Base-by-base conservation (phyloP, 1,140 invertebrate genomes). In the Bombus terrestris region DNA sequence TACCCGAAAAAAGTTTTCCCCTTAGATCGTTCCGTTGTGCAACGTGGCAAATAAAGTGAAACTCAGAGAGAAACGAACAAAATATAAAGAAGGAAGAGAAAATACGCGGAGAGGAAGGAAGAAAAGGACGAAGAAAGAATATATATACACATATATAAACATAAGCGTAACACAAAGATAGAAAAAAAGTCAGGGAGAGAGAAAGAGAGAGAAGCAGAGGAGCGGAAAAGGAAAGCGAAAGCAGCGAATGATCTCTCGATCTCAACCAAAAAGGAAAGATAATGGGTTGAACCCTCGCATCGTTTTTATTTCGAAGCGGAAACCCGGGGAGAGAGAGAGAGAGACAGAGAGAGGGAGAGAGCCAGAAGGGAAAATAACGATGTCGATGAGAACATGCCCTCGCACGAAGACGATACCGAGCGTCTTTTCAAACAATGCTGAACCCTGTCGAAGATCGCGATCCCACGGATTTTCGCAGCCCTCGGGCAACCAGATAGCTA, bases 241-340 rank as follows among this genome's bases (percentile, higher is more conserved):
- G 71, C 39, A 68, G 35, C 75, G 39, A 84, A 35, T 25, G 35
- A n/a, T 78, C 83, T 81, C 64, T 37, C 75, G 78, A 83, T 75
- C 85, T 86, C 73, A 53, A 79, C 85, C 15, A 81, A 86, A 82
- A 39, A 84, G 84, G 92, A 57, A 81, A 86, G 93, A 94, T 92
- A 92, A 93, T 93, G 93, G 93, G 93, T 93, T 93, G 93, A 93
- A 93, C 85, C 85, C 91, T 90, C 35, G 88, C 39, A 25, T 47
- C 41, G 74, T 75, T 66, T 41, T n/a, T 22, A 80, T 73, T 69
- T 64, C 83, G 32, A 57, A 85, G 39, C 53, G 37, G 75, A 81
- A 81, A 73, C 69, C 22, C 37, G n/a, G 3, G 18, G 22, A 5
- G 15, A 15, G 12, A n/a, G 32, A 37, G 22, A 35, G 28, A 64